Conservation (phyloP, 2,797 vertebrate species). For the Melanotaenia boesemani region DNA sequence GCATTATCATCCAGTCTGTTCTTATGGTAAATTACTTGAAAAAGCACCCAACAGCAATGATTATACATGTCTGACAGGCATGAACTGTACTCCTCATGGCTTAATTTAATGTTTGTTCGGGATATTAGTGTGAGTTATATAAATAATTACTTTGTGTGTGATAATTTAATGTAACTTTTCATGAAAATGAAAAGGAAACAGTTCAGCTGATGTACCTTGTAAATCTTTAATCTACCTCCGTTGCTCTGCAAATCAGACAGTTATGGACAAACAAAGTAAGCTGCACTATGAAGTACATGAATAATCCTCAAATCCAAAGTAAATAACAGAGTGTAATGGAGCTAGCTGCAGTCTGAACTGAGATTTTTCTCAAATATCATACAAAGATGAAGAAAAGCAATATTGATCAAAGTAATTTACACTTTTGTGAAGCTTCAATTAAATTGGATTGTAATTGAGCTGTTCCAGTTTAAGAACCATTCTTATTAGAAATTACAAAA, state of each 20-base stretch:
- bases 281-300: slow-evolving; percentile 27
- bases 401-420: slow-evolving; percentile 29
- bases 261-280: slow-evolving; percentile 35
- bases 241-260: slow-evolving; percentile 36
- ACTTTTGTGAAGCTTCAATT: slow-evolving; percentile 33
- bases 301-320: slow-evolving; percentile 35
- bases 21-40: too few relatives aligned
- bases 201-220: not conserved
- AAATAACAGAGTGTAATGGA: slow-evolving; percentile 60
- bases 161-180: not conserved
- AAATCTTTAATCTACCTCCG: slow-evolving; percentile 15
- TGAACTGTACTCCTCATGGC: too few relatives aligned
- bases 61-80: too few relatives aligned
- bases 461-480: slow-evolving; percentile 48
- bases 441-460: slow-evolving; percentile 47
- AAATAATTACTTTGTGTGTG: not conserved
- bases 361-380: slow-evolving; percentile 56
- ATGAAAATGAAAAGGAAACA: not conserved
- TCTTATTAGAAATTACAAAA: slow-evolving; percentile 25
- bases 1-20: too few relatives aligned
- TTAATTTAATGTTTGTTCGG: not conserved
- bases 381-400: slow-evolving; percentile 52
- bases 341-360: slow-evolving; percentile 40
- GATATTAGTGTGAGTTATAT: not conserved
- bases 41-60: too few relatives aligned